Conservation (phyloP, 1,140 invertebrate species). For the Listronotus oregonensis region DNA sequence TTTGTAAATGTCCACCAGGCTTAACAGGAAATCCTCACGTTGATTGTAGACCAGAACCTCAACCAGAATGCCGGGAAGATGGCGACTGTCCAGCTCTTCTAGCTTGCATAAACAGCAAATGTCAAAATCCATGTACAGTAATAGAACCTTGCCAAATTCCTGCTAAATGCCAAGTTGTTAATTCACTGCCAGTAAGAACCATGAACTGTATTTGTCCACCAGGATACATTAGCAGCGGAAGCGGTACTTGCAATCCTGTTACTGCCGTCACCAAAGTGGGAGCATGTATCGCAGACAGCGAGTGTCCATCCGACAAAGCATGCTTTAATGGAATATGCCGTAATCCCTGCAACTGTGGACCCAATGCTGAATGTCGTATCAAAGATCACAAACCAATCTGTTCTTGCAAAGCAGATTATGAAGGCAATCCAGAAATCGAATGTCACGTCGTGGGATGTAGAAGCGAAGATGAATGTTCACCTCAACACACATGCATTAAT, state of each 20-base stretch:
- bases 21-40: constrained; percentile 80
- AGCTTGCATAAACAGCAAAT: constrained; percentile 81
- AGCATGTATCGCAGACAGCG: constrained; percentile 74
- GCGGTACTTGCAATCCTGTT: constrained; percentile 75
- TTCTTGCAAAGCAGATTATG: constrained; percentile 77
- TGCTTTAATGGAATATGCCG: constrained; percentile 80
- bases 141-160: constrained; percentile 80
- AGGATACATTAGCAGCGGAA: constrained; percentile 84
- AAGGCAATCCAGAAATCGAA: constrained; percentile 78
- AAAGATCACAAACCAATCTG: constrained; percentile 84
- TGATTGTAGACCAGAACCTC: constrained; percentile 71
- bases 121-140: constrained; percentile 79
- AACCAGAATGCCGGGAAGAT: constrained; percentile 79
- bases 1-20: constrained; percentile 78
- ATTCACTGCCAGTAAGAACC: constrained; percentile 80
- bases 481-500: constrained; percentile 77
- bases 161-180: constrained; percentile 78
- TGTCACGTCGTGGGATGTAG: constrained; percentile 76
- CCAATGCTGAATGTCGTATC: constrained; percentile 79
- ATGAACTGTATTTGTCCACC: constrained; percentile 88
- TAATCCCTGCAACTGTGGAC: constrained; percentile 80
- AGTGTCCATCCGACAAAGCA: constrained; percentile 75
- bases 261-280: constrained; percentile 66
- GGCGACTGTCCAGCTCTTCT: constrained; percentile 77
- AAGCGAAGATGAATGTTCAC: constrained; percentile 74